Evolutionary conservation across 1,140 invertebrate genomes (phyloP).

Genomic region (Platorchestia sp.): DNA sequence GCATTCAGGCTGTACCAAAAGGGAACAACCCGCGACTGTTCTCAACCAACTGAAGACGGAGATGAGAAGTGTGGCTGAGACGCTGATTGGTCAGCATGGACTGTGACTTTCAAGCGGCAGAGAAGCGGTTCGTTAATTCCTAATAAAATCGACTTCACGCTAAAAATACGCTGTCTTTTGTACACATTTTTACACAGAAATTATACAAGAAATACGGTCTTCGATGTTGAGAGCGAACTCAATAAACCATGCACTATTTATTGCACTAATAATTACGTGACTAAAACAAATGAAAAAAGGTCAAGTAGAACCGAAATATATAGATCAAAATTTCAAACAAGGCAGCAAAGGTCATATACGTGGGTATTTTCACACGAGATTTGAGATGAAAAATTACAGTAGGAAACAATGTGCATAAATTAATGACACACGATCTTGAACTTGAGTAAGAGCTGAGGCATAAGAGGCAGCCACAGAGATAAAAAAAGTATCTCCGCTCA

Average conservation of each 20-base stretch:
- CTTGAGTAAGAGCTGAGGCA: too few species aligned
- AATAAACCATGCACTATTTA: background rate
- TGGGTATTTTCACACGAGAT: too few species aligned
- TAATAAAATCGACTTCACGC: background rate
- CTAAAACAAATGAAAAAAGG: background rate
- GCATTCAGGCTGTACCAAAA: background rate
- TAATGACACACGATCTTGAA: too few species aligned
- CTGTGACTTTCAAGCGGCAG: background rate
- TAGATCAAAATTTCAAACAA: too few species aligned
- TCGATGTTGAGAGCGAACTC: background rate
- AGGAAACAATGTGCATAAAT: too few species aligned
- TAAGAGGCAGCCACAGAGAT: too few species aligned
- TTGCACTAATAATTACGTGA: background rate
- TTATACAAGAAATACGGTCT: background rate
- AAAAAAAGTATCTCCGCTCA: too few species aligned
- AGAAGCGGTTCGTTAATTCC: background rate
- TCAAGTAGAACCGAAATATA: background rate
- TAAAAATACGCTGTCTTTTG: background rate
- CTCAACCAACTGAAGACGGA: background rate
- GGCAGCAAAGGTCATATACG: too few species aligned
- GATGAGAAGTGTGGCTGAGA: background rate
- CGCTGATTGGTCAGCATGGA: background rate
- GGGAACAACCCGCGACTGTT: background rate
- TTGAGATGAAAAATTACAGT: too few species aligned
- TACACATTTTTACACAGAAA: conserved; percentile 2